These are phyloP conservation scores for Pantherophis alleghaniensis DNA, from an alignment of 2,797 vertebrate genomes.

Conservation along the genomic window DNA sequence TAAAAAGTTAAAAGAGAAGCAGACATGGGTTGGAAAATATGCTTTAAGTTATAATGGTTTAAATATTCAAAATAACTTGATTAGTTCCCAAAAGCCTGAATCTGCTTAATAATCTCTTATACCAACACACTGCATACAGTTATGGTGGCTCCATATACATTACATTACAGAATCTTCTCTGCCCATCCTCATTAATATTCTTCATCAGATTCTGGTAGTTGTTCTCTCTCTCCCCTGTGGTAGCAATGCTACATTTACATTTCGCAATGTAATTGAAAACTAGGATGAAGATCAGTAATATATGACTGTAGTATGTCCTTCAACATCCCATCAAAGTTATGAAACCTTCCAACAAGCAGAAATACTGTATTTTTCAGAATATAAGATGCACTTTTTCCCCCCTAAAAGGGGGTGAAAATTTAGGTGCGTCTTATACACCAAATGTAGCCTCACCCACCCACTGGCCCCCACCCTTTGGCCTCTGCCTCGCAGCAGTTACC, in stretches of 20 bases:
- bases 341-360: conserved; percentile 66
- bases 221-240: conserved; percentile 70
- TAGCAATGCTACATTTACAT: conserved; percentile 68
- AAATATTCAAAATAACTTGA: conserved; percentile 60
- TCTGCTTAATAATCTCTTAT: conserved; percentile 74
- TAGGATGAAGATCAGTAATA: conserved; percentile 47
- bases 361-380: conserved; percentile 7
- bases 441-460: no score
- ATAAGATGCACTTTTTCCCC: no score
- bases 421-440: no score
- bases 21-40: conserved; percentile 31
- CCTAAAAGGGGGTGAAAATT: no score
- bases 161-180: neutral
- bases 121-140: conserved; percentile 74
- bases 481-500: no score
- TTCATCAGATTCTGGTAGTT: conserved; percentile 75
- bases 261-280: conserved; percentile 50
- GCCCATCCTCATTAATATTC: conserved; percentile 48
- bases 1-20: conserved; percentile 36
- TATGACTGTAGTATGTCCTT: conserved; percentile 53
- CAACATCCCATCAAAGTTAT: conserved; percentile 69
- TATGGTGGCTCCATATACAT: conserved; percentile 71
- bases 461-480: no score
- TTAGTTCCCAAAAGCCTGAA: conserved; percentile 60
- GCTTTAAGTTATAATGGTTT: conserved; percentile 46